Evolutionary conservation across 2,888 invertebrate genomes (phyloP).

Genomic region (Podotricha telesiphe): DNA sequence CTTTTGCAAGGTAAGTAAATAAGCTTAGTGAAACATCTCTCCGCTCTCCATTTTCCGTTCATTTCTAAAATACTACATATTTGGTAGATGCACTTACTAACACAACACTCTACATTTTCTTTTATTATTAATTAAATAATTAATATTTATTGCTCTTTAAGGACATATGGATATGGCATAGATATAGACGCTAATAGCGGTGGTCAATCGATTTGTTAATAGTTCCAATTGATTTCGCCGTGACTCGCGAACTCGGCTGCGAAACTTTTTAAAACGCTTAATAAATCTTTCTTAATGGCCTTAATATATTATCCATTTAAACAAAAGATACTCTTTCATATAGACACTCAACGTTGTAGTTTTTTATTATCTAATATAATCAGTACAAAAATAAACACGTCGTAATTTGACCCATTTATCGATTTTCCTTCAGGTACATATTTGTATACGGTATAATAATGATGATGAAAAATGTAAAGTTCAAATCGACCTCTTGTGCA

Average conservation of each 20-base stretch:
- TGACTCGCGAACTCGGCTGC: constrained; percentile 25
- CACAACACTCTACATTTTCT: no score
- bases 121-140: no score
- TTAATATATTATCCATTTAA: constrained; percentile 23
- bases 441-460: no score
- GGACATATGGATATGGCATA: constrained; percentile 26
- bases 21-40: neutral
- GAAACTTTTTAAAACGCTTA: constrained; percentile 22
- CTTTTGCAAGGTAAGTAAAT: neutral
- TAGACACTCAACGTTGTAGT: neutral
- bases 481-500: no score
- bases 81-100: neutral
- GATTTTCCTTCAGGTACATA: no score
- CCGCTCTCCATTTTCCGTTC: neutral
- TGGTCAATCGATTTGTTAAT: constrained; percentile 25
- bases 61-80: neutral
- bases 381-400: no score
- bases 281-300: constrained; percentile 32
- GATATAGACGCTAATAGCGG: constrained; percentile 14
- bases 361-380: neutral
- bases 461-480: no score
- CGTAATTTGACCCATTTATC: no score
- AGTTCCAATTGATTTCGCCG: constrained; percentile 29
- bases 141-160: constrained; percentile 2
- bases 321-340: constrained; percentile 16